Evolutionary conservation across 2,797 vertebrate genomes (phyloP), one percentile per base, ranked within the genome.

Genomic region (Cetoscarus ocellatus): DNA sequence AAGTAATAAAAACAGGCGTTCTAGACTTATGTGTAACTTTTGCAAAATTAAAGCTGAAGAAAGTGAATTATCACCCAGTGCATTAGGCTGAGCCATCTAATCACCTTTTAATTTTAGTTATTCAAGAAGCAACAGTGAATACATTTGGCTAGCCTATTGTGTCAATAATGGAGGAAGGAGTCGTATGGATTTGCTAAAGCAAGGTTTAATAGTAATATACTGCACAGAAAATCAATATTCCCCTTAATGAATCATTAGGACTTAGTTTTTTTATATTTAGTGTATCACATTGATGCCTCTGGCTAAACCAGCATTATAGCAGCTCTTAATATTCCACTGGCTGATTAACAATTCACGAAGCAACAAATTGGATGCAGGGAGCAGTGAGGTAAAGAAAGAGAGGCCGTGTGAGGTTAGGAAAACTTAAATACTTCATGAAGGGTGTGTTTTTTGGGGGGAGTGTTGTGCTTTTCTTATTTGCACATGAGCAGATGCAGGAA

Each of bases 311-410:
- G 74, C 51, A 56, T 40, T 45, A 61, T 79, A 87, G 77, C 58
- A 84, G 86, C 86, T 87, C 81, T 86, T 84, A 79, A 90, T 83
- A 85, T 88, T 85, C 75, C 73, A 61, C 70, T 62, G 40, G 56
- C 77, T 82, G 79, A 88, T 91, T 90, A 91, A 91, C 83, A 73
- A 89, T 91, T 86, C 75, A 89, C 48, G 52, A 88, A 80, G 69
- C 67, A 79, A 80, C 61, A 73, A 67, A 80, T 70, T 82, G 42
- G 62, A 76, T 82, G 47, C 75, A 73, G 55, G 38, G 57, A 76
- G 71, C 51, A 59, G 17, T 34, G 48, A 69, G 80, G 80, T 86
- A 80, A 73, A 9, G 61, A 44, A 43, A 69, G 72, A 75, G 63
- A 72, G 75, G 49, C 55, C 10, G 43, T 63, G 52, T 60, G 40